These are phyloP conservation scores for Halcyon leucocephala DNA, from an alignment of 2,797 vertebrate genomes.

Conservation along the genomic window DNA sequence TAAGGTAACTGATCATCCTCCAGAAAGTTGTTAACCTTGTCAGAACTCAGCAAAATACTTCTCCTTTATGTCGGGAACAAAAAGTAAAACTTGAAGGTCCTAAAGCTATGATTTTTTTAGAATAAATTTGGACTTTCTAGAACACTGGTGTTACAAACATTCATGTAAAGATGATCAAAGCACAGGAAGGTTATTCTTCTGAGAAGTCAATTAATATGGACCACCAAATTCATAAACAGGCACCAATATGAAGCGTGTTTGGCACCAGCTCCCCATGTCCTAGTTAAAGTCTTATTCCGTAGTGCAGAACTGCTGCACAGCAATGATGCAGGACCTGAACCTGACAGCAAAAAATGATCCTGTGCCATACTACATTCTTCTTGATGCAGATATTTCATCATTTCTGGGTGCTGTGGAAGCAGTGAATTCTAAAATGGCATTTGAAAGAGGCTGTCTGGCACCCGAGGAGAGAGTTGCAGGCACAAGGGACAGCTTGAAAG, in stretches of 20 bases:
- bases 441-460: background rate
- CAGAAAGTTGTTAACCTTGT: background rate
- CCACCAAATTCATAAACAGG: background rate
- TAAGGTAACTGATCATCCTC: too few species aligned
- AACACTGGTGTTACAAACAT: background rate
- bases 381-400: background rate
- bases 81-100: background rate
- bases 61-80: background rate
- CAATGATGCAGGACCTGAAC: background rate
- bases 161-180: background rate
- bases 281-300: fast-evolving
- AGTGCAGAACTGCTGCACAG: background rate
- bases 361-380: fast-evolving
- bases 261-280: background rate
- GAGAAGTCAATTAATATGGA: background rate
- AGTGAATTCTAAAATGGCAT: background rate
- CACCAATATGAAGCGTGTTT: background rate
- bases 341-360: background rate
- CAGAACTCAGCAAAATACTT: background rate
- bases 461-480: background rate
- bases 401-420: background rate
- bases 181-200: background rate
- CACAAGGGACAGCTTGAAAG: background rate
- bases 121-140: background rate
- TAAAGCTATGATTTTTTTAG: background rate